These are phyloP conservation scores for Pelecanoides urinatrix DNA, from an alignment of 2,113 vertebrate genomes.

Conservation along the genomic window DNA sequence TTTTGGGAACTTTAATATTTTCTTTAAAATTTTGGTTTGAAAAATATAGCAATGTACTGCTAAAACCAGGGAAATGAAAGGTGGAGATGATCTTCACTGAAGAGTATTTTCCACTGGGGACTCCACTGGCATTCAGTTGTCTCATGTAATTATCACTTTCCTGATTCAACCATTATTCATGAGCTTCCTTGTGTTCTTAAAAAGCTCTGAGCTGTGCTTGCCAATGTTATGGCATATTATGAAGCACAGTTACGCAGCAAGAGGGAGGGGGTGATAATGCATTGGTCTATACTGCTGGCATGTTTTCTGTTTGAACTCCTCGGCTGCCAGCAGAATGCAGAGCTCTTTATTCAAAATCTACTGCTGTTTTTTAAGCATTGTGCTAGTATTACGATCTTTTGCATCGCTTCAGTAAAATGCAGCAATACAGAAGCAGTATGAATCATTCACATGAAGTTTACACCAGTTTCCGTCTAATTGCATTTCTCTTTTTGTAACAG, in stretches of 20 bases:
- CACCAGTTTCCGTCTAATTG: constrained; percentile 34
- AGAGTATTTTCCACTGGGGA: constrained; percentile 74
- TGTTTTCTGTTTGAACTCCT: constrained; percentile 76
- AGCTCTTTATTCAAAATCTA: constrained; percentile 64
- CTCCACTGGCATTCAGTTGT: constrained; percentile 77
- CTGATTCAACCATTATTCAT: constrained; percentile 83
- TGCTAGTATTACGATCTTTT: constrained; percentile 35
- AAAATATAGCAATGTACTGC: constrained; percentile 44
- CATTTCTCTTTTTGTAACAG: constrained; percentile 41
- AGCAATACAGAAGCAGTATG: constrained; percentile 43
- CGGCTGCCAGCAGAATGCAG: constrained; percentile 68
- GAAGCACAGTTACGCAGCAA: constrained; percentile 72
- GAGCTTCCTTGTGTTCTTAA: constrained; percentile 77
- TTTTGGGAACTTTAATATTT: constrained; percentile 22
- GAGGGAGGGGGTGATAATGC: constrained; percentile 74
- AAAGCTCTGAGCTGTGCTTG: constrained; percentile 79
- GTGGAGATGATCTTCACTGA: constrained; percentile 55
- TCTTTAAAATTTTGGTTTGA: constrained; percentile 20
- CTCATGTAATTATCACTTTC: constrained; percentile 83
- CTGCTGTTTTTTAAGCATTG: constrained; percentile 59
- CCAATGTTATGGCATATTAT: constrained; percentile 81
- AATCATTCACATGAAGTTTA: constrained; percentile 58
- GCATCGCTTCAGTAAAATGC: constrained; percentile 64
- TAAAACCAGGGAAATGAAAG: constrained; percentile 41
- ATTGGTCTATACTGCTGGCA: constrained; percentile 74